Base-by-base conservation (phyloP, 2,888 invertebrate genomes). In the Heliothis peltigera region DNA sequence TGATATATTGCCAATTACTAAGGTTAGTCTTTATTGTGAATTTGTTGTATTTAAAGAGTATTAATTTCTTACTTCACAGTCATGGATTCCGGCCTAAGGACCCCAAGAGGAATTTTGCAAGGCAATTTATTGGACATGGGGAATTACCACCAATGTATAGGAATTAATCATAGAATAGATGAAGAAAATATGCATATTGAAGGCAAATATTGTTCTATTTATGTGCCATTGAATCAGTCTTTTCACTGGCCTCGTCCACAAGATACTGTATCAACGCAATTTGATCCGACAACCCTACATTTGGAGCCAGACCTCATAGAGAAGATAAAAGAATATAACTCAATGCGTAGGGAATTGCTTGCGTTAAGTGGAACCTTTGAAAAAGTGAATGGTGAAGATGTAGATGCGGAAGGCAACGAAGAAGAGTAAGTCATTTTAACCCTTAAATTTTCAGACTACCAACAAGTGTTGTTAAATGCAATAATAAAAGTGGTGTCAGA, bases 81-180 rank as follows among this genome's bases (percentile, higher is more conserved):
- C 52, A 51, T 54, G 10, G 73, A 78, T 55, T 53, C 77, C 10
- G 80, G 77, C 7, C 35, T 80, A n/a, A 70, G 80, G 35, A 60
- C 75, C n/a, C 77, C 80, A 8, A 64, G 70, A 70, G 78, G 80
- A 10, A 12, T 78, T n/a, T 47, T 74, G 6, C 19, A 10, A 0
- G 69, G 74, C 0, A 80, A 73, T 19, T 0, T 54, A 32, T 54
- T 64, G 8, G 80, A 80, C 17, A 18, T 80, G 5, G 80, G 77
- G 7, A 80, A 77, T 22, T 80, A 78, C 57, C 66, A 77, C 47
- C 80, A 78, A 61, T 78, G 77, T 47, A 46, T 78, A 4, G 63
- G 0, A 2, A 80, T 78, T 8, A 57, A 73, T 39, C 57, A 70
- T 49, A 10, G 39, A 22, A 4, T 57, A 3, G 44, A 25, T 18